Evolutionary conservation across 1,140 invertebrate genomes (phyloP).

Genomic region (Calycopis cecrops): DNA sequence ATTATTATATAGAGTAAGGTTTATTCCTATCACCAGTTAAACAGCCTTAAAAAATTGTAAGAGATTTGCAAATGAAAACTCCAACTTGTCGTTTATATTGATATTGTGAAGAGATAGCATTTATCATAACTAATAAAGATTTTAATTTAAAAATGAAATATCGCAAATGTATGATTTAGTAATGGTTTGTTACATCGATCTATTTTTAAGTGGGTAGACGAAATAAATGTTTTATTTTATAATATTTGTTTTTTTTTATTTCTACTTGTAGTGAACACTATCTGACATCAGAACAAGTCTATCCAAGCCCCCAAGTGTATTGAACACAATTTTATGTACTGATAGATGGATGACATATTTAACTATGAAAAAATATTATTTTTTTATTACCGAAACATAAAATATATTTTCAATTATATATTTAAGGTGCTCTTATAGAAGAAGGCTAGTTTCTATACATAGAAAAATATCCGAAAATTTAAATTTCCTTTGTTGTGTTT

Average conservation of each 20-base stretch:
- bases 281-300: too few species aligned
- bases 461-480: too few species aligned
- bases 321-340: not conserved
- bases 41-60: not conserved
- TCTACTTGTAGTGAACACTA: too few species aligned
- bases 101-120: slow-evolving; percentile 40
- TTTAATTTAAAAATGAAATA: slow-evolving; percentile 17
- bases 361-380: too few species aligned
- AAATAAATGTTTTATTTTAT: slow-evolving; percentile 68
- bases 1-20: slow-evolving; percentile 9
- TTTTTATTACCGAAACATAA: too few species aligned
- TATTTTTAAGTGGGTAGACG: slow-evolving; percentile 56
- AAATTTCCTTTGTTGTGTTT: too few species aligned
- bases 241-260: slow-evolving; percentile 33
- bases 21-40: slow-evolving; percentile 1
- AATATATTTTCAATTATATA: too few species aligned
- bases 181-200: slow-evolving; percentile 56
- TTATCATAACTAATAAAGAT: slow-evolving; percentile 50
- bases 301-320: slow-evolving; percentile 8
- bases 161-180: slow-evolving; percentile 45
- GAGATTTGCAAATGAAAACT: slow-evolving; percentile 9
- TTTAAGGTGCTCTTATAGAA: too few species aligned
- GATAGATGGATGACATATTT: too few species aligned
- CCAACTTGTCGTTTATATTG: slow-evolving; percentile 20
- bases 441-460: too few species aligned